phyloP scores from a whole-genome alignment of 2,113 vertebrate species.

The Calidris pygmaea region DNA sequence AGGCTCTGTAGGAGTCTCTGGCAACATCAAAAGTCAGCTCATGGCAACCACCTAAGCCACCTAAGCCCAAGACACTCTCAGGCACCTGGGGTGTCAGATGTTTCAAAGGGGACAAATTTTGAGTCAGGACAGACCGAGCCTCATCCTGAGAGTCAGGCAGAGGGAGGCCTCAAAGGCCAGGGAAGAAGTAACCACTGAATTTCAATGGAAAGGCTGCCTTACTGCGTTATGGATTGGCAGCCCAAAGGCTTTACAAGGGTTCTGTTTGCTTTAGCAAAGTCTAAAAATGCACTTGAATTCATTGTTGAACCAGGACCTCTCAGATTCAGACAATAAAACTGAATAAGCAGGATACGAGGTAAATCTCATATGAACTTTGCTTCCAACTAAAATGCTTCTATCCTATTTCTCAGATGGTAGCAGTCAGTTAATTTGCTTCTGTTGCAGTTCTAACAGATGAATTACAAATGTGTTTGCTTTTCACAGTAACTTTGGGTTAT shows the following conservation, averaged over 20 bases:
- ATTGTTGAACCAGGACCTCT: not conserved
- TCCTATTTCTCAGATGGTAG: not conserved
- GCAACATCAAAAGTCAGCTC: not conserved
- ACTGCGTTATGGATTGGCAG: not conserved
- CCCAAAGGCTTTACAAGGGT: not conserved
- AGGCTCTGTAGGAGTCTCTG: not conserved
- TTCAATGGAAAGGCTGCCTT: not conserved
- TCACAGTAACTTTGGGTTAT: not conserved
- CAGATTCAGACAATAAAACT: not conserved
- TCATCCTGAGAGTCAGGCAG: not conserved
- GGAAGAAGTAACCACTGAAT: not conserved
- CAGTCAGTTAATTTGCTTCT: not conserved
- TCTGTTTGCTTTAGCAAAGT: not conserved
- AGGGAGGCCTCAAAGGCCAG: not conserved
- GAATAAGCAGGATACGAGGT: not conserved
- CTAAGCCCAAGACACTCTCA: not conserved
- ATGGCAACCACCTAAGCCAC: not conserved
- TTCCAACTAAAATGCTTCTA: not conserved
- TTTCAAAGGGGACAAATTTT: not conserved
- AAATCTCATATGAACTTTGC: not conserved
- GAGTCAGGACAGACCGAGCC: not conserved
- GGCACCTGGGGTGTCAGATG: not conserved
- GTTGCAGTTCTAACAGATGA: not conserved
- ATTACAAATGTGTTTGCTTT: slow-evolving; percentile 14
- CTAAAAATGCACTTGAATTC: not conserved